Base-by-base conservation (phyloP, 2,113 vertebrate genomes). In the Mirounga angustirostris region DNA sequence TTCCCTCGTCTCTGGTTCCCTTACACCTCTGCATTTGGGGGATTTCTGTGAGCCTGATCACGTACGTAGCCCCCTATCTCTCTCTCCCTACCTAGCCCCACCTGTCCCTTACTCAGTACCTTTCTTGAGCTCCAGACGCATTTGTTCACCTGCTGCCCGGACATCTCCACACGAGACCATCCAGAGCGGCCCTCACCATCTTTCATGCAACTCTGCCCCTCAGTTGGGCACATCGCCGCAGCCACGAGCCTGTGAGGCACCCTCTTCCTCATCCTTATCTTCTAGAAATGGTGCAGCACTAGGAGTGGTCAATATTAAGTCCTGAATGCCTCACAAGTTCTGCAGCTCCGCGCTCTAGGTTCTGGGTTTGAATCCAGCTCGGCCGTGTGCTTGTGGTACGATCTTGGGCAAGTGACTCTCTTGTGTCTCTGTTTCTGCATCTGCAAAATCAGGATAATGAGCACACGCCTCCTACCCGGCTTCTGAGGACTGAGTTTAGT, bases 301-400 rank as follows among this genome's bases (percentile, higher is more conserved):
- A n/a, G 26, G 33, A 1, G 19, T 21, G 28, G 80, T 58, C 40
- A 43, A 7, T 15, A 36, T 43, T 40, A 69, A 61, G 54, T 71
- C 52, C 58, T 67, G 7, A 33, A 21, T 73, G 24, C 4, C 88
- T 86, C 73, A 10, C 28, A 14, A 43, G 10, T 61, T 26, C 81
- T 22, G 13, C 0, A 19, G 46, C 65, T 63, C 30, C 65, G n/a
- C 24, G 50, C 63, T 74, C 54, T 40, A 81, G 63, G 36, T 14
- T 54, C 36, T 50, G 63, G 36, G 65, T 30, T 73, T 74, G 74
- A 71, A 54, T 43, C 40, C 33, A 83, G 59, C 56, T 13, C 30
- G 6, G 7, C 58, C 19, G 4, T 0, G 1, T 21, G 33, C 40
- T 90, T 13, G 5, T n/a, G 0, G n/a, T 15, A 9, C 10, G 7